Percentiles rank a stretch among this genome's conserved stretches.
Evolutionary conservation across 2,113 vertebrate genomes (phyloP).

Genomic region (Columba janthina): DNA sequence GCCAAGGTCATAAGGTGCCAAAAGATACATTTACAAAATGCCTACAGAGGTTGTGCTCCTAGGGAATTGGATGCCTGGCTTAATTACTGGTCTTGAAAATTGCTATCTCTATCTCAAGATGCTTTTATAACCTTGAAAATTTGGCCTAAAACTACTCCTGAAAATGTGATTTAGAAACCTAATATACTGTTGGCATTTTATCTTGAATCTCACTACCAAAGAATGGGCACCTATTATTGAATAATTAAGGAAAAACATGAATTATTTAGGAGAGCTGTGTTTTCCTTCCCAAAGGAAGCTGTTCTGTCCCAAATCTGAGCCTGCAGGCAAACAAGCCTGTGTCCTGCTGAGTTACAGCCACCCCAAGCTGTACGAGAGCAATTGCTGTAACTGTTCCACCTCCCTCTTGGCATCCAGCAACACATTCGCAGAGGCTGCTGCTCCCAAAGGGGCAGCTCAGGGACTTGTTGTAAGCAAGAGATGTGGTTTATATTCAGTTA

Average conservation of each 20-base stretch:
- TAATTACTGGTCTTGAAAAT: conserved; percentile 54
- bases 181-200: conserved; percentile 16
- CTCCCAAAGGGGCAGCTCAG: not conserved
- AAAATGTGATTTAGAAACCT: conserved; percentile 27
- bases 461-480: not conserved
- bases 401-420: not conserved
- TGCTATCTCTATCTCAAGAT: conserved; percentile 39
- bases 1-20: conserved; percentile 58
- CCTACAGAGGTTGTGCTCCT: conserved; percentile 30
- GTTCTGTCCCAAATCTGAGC: not conserved
- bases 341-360: conserved; percentile 19
- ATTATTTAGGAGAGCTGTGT: conserved; percentile 27
- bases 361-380: not conserved
- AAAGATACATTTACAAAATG: conserved; percentile 45
- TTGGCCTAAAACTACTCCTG: not conserved
- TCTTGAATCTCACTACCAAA: not conserved
- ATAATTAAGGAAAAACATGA: conserved; percentile 54
- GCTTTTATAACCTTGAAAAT: conserved; percentile 37
- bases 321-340: conserved; percentile 2
- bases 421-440: not conserved
- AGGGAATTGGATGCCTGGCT: conserved; percentile 21
- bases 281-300: conserved; percentile 28
- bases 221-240: conserved; percentile 35
- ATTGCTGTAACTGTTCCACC: not conserved
- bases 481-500: not conserved